A percentile compares a stretch with the other conserved stretches of the same genome.
These are phyloP conservation scores for Caenorhabditis briggsae DNA, from an alignment of 1,140 invertebrate genomes.

Conservation along the genomic window DNA sequence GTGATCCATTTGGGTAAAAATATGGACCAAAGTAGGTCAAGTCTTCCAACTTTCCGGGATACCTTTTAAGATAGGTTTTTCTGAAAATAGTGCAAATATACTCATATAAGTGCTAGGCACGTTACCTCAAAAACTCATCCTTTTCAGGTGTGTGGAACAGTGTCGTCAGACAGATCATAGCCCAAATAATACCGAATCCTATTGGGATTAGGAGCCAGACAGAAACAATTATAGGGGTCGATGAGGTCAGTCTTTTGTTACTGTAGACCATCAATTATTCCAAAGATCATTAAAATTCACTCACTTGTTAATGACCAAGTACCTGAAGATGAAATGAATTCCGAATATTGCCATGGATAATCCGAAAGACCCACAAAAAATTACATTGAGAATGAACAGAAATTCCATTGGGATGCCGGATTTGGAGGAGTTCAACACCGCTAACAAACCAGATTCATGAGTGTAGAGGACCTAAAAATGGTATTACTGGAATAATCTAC, in stretches of 20 bases:
- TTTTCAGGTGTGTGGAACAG: not conserved
- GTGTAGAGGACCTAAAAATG: not conserved
- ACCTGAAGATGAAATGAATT: not conserved
- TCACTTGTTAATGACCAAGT: not conserved
- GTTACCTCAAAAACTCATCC: not conserved
- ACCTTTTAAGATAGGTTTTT: not conserved
- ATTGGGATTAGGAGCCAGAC: constrained; percentile 7
- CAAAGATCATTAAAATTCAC: not conserved
- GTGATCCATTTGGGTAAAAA: not conserved
- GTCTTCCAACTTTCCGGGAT: constrained; percentile 21
- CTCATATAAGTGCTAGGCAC: not conserved
- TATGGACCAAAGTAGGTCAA: not conserved
- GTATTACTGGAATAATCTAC: not conserved
- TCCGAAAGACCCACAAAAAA: constrained; percentile 4
- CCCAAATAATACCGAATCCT: not conserved
- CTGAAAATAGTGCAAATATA: not conserved
- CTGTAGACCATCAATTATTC: not conserved
- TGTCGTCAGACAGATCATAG: not conserved
- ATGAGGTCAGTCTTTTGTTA: not conserved
- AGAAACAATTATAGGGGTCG: not conserved
- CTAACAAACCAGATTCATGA: not conserved
- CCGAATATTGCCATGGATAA: not conserved
- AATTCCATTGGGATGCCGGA: not conserved
- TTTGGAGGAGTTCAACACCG: not conserved
- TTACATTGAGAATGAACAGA: not conserved